Evolutionary conservation across 2,797 vertebrate species (phyloP).

Genomic region (Anguilla marmorata): DNA sequence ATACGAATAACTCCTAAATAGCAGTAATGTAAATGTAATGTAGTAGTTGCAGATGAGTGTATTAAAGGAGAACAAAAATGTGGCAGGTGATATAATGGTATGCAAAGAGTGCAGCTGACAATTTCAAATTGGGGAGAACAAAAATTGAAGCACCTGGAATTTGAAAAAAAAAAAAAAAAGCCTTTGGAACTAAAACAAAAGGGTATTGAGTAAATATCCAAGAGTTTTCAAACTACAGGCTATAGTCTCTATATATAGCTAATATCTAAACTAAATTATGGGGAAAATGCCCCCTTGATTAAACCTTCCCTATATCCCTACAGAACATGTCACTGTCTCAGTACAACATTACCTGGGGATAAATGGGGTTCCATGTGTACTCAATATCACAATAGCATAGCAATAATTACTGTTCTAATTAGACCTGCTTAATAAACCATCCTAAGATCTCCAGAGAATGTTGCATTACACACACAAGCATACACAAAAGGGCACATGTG

Average conservation of each 20-base stretch:
- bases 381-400: neutral
- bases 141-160: neutral
- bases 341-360: neutral
- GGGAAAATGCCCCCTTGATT: neutral
- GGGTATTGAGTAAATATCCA: neutral
- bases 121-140: neutral
- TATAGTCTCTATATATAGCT: neutral
- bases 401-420: neutral
- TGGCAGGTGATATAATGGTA: neutral
- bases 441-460: neutral
- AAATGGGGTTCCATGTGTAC: neutral
- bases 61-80: neutral
- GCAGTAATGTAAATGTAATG: neutral
- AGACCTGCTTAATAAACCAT: neutral
- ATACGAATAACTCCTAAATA: neutral
- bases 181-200: neutral
- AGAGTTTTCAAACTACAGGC: neutral
- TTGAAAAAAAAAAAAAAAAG: neutral
- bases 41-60: neutral
- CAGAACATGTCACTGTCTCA: neutral
- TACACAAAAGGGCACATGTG: neutral
- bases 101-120: neutral
- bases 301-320: neutral
- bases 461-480: neutral
- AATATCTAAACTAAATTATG: neutral